phyloP scores from a whole-genome alignment of 2,888 invertebrate genomes.

The Mechanitis mazaeus region DNA sequence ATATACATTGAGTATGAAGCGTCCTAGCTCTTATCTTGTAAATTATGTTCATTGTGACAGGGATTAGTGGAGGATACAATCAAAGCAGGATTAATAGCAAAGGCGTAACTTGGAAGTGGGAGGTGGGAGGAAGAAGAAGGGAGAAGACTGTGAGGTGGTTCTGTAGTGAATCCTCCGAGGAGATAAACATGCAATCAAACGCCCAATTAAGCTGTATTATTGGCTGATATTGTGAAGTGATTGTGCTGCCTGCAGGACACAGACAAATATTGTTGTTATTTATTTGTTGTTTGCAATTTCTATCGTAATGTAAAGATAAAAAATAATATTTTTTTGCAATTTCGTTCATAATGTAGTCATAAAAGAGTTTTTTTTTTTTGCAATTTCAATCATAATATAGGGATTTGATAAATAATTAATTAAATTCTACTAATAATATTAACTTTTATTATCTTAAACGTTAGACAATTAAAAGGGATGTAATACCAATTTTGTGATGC shows the following conservation, averaged over 20 bases:
- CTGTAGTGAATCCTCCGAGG: conserved; percentile 11
- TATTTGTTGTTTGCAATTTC: no score
- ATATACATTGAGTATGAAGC: conserved; percentile 2
- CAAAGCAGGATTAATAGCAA: conserved; percentile 19
- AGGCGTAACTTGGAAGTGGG: not conserved
- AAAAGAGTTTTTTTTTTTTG: no score
- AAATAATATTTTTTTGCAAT: no score
- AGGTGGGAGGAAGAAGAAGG: not conserved
- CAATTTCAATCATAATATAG: no score
- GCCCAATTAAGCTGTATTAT: conserved; percentile 24
- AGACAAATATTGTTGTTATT: no score
- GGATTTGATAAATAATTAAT: no score
- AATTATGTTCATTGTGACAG: conserved; percentile 21
- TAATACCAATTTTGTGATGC: no score
- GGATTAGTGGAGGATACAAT: conserved; percentile 25
- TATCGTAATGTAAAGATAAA: no score
- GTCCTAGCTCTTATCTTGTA: conserved; percentile 18
- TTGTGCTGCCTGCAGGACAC: not conserved
- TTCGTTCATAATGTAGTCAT: no score
- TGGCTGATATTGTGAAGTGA: conserved; percentile 9
- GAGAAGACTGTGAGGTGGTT: not conserved
- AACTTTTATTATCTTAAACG: no score
- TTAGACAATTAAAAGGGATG: no score
- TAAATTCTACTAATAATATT: no score
- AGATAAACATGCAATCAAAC: conserved; percentile 25